Percentiles rank a stretch among this genome's conserved stretches.
Evolutionary conservation across 2,113 vertebrate genomes (phyloP).

Genomic region (Megaceryle maxima): DNA sequence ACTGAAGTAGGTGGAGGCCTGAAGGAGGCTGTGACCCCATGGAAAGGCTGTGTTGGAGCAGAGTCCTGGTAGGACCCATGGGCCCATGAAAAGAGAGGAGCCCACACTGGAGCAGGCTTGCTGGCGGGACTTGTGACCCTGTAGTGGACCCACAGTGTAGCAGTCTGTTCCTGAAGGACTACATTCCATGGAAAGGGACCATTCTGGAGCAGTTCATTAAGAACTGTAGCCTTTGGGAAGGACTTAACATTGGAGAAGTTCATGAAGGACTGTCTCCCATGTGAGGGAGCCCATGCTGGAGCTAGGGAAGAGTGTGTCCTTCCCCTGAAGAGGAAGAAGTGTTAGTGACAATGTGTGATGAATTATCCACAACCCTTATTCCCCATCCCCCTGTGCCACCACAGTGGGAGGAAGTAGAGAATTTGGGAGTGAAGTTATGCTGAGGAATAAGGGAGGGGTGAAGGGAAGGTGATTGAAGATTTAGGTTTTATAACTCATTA

Average conservation of each 20-base stretch:
- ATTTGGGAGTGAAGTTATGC: not conserved
- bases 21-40: not conserved
- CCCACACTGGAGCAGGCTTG: not conserved
- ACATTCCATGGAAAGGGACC: not conserved
- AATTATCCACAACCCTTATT: not conserved
- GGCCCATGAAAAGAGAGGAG: not conserved
- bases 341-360: not conserved
- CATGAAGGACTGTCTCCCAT: not conserved
- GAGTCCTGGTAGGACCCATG: not conserved
- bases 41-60: not conserved
- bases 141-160: not conserved
- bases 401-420: not conserved
- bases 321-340: not conserved
- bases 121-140: not conserved
- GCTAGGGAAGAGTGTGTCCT: not conserved
- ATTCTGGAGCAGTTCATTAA: not conserved
- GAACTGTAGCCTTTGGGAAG: not conserved
- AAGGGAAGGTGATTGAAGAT: not conserved
- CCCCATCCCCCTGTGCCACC: not conserved
- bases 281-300: not conserved
- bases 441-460: not conserved
- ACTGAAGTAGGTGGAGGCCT: not conserved
- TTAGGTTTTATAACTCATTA: not conserved
- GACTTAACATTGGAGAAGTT: not conserved
- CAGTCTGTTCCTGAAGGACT: not conserved